Evolutionary conservation across 2,113 vertebrate species (phyloP).

Genomic region (Myotis davidii): DNA sequence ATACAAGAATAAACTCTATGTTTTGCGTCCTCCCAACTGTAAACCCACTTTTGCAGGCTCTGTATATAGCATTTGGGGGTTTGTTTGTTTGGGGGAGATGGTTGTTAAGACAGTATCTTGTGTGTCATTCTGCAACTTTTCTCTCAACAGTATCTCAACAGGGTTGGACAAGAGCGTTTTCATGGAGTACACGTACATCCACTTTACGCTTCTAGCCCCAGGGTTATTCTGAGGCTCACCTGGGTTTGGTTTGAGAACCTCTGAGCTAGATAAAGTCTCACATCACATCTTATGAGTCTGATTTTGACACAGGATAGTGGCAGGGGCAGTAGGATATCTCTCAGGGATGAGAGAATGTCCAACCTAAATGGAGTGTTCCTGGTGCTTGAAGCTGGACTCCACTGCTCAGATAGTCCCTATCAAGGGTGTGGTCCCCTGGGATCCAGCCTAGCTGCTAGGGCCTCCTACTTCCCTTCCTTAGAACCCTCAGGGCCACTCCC

Average conservation of each 20-base stretch:
- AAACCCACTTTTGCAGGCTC: not conserved
- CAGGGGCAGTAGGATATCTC: not conserved
- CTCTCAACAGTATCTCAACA: not conserved
- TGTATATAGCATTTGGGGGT: not conserved
- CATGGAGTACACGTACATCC: not conserved
- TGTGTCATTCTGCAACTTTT: not conserved
- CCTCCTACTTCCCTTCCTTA: not conserved
- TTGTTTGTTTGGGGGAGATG: not conserved
- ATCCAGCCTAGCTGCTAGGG: not conserved
- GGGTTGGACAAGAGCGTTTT: not conserved
- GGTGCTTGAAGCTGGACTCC: not conserved
- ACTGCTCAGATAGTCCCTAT: not conserved
- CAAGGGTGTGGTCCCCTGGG: not conserved
- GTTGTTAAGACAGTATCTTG: not conserved
- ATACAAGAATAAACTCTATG: not conserved
- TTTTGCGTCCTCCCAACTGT: not conserved
- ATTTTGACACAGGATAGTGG: not conserved
- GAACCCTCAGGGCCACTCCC: not conserved
- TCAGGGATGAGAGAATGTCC: not conserved
- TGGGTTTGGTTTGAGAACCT: not conserved
- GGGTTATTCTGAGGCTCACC: not conserved
- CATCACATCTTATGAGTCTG: not conserved
- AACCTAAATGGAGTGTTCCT: not conserved
- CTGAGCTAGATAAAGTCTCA: not conserved
- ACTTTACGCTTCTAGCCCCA: not conserved